These are phyloP conservation scores for Tholera decimalis DNA, from an alignment of 2,888 invertebrate species.

Conservation along the genomic window DNA sequence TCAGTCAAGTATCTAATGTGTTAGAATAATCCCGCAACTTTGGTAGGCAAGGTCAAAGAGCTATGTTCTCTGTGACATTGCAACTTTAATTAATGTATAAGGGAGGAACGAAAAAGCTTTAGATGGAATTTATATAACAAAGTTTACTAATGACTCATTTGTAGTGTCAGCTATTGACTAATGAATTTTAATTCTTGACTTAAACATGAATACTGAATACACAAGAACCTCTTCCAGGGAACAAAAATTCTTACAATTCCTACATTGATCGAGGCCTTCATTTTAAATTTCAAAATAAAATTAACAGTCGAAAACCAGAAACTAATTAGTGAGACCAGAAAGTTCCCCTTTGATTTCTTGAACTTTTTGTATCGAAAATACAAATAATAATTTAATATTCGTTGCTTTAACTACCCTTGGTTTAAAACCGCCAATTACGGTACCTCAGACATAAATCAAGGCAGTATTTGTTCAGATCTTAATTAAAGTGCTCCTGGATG, in stretches of 20 bases:
- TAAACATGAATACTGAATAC: slow-evolving; percentile 69
- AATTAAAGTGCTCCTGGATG: slow-evolving; percentile 70
- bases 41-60: too few relatives aligned
- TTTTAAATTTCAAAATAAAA: slow-evolving; percentile 69
- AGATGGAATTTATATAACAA: slow-evolving; percentile 48
- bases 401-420: slow-evolving; percentile 61
- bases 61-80: too few relatives aligned
- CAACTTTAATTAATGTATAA: slow-evolving; percentile 28
- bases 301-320: slow-evolving; percentile 60
- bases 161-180: slow-evolving; percentile 67
- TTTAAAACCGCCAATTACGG: slow-evolving; percentile 70
- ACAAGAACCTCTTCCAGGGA: slow-evolving; percentile 67
- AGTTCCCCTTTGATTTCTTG: slow-evolving; percentile 47
- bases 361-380: slow-evolving; percentile 54
- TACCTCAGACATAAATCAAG: slow-evolving; percentile 70
- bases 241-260: slow-evolving; percentile 72
- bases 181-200: slow-evolving; percentile 76
- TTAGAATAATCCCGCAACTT: too few relatives aligned
- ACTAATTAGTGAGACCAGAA: slow-evolving; percentile 69
- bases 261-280: slow-evolving; percentile 62
- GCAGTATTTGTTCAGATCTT: slow-evolving; percentile 67
- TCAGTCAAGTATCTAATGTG: too few relatives aligned
- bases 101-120: slow-evolving; percentile 32
- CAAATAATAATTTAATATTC: slow-evolving; percentile 70
- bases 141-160: slow-evolving; percentile 60